Conservation (phyloP, 2,888 invertebrate species). For the Linnaemya vulpina region DNA sequence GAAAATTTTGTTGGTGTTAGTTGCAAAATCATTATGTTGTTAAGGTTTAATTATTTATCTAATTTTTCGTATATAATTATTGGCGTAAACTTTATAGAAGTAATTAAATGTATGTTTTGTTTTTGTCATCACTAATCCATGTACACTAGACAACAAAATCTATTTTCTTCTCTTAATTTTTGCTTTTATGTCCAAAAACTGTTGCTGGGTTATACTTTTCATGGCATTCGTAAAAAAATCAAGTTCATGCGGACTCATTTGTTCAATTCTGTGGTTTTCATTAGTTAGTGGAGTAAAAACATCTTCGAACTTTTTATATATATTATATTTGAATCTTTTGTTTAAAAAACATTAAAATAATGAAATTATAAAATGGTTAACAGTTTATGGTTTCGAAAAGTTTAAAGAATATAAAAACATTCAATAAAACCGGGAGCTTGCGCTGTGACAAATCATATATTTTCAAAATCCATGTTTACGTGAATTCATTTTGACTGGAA, state of each 20-base stretch:
- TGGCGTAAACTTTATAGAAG: slow-evolving; percentile 49
- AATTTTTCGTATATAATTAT: slow-evolving; percentile 56
- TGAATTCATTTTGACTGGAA: too few species aligned
- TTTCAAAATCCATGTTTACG: too few species aligned
- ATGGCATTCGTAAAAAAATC: slow-evolving; percentile 1
- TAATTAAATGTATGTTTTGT: slow-evolving; percentile 75
- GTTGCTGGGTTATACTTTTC: slow-evolving; percentile 32
- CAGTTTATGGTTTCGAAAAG: too few species aligned
- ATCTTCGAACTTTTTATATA: too few species aligned
- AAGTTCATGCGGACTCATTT: background rate
- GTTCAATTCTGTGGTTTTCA: background rate
- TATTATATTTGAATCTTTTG: too few species aligned
- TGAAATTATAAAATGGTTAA: too few species aligned
- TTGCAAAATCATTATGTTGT: slow-evolving; percentile 77
- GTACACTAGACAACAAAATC: slow-evolving; percentile 51
- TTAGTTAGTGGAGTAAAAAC: background rate
- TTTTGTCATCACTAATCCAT: slow-evolving; percentile 79
- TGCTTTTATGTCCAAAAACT: slow-evolving; percentile 49
- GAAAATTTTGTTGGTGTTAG: slow-evolving; percentile 79
- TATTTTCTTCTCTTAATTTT: slow-evolving; percentile 35
- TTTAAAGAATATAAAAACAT: too few species aligned
- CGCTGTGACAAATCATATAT: too few species aligned
- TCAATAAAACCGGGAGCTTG: too few species aligned
- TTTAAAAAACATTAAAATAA: too few species aligned
- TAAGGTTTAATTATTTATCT: slow-evolving; percentile 25